Evolutionary conservation across 2,888 invertebrate species (phyloP), one percentile per base, ranked within the genome.

Genomic region (Dynastes hyllus): DNA sequence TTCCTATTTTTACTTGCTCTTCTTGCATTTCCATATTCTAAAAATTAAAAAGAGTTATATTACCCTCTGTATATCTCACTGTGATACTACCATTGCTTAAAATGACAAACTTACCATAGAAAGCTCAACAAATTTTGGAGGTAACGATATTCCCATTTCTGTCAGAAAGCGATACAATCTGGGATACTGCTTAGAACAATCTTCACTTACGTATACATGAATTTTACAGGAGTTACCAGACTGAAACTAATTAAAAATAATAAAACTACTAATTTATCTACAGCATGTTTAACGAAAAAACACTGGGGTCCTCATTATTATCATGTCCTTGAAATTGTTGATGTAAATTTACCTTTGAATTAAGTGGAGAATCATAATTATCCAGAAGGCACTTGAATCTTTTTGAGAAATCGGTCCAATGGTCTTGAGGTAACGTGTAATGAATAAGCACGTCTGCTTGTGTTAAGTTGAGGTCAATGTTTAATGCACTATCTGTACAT

Each of bases 391-490:
- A 92, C 0, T 93, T 91, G 85, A 95, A 94, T 79, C 96, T 90
- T 84, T 91, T 92, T 66, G 92, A 92, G 86, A 96, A 96, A 85
- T 91, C 90, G 0, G 94, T 93, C 87, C 93, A 94, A 0, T 91
- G 88, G 37, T 88, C 85, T 0, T 58, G 50, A 40, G 94, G 93
- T 82, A 96, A 87, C 1, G 94, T 93, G 87, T 92, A 95, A 86
- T 96, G 95, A 16, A 96, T 90, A 40, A 96, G 88, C 83, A 92
- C 90, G 71, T 92, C 90, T 0, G 94, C 94, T 86, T 94, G 91
- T 0, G 91, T 92, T 5, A 95, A 89, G 79, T 91, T 90, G 76
- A 95, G 85, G 81, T 93, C 92, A 0, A 89, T 89, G 67, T 86
- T 84, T 73, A 95, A 89, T 83, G 92, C 91, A 13, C 90, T 89